These are phyloP conservation scores for Nemopilema nomurai DNA, from an alignment of 30 jellyfish, hydroid and myxozoan species.

Conservation along the genomic window DNA sequence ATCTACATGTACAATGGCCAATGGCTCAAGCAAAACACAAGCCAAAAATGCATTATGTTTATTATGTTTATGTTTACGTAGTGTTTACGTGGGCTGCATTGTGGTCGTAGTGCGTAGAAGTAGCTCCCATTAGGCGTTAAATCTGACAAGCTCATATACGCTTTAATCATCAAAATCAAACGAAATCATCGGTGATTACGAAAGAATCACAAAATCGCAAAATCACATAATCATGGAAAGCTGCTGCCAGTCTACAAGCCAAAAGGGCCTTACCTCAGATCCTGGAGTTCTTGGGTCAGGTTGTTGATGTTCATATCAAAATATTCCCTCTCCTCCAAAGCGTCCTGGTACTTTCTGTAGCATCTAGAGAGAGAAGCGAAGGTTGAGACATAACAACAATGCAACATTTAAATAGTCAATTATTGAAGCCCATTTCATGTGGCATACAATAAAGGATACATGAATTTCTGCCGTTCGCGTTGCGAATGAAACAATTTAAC, in stretches of 20 bases:
- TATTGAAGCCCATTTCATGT: no score
- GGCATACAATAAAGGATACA: not conserved
- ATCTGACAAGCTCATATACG: no score
- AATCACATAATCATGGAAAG: not conserved
- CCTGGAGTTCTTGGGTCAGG: slow-evolving; percentile 67
- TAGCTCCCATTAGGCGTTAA: no score
- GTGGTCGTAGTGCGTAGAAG: no score
- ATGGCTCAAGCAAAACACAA: no score
- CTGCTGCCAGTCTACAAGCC: not conserved
- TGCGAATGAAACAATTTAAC: no score
- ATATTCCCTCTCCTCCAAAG: slow-evolving; percentile 78
- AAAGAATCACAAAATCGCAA: not conserved
- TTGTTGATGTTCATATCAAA: slow-evolving; percentile 68
- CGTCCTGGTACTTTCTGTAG: slow-evolving; percentile 69
- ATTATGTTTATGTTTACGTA: no score
- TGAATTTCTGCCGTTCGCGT: not conserved
- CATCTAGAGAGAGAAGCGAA: slow-evolving; percentile 38
- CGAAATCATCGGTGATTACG: no score
- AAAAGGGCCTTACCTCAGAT: slow-evolving; percentile 42
- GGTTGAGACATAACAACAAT: not conserved
- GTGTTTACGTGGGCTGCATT: no score
- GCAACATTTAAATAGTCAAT: not conserved
- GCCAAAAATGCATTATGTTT: no score
- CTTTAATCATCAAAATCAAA: no score
- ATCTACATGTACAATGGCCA: no score